Conservation (phyloP, 2,113 vertebrate species). For the Callorhinus ursinus region DNA sequence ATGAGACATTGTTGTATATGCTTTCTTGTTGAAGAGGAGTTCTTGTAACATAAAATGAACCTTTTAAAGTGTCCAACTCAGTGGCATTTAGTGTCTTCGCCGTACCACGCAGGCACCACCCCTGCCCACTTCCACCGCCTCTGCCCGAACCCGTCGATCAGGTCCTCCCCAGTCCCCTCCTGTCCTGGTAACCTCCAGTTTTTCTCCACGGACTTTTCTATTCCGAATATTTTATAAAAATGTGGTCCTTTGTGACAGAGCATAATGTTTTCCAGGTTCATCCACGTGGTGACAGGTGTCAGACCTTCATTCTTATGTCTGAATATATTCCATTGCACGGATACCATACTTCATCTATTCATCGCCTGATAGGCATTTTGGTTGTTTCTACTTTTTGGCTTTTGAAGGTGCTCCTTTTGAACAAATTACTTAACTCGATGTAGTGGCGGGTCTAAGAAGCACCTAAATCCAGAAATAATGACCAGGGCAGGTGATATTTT, state of each 20-base stretch:
- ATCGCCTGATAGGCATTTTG: rapidly evolving
- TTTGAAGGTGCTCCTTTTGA: not conserved
- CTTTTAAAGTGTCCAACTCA: not conserved
- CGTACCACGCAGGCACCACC: rapidly evolving
- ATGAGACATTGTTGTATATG: not conserved
- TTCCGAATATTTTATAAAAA: not conserved
- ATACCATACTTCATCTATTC: not conserved
- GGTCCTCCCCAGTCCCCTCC: not conserved
- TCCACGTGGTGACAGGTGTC: rapidly evolving
- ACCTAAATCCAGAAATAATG: not conserved
- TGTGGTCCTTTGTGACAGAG: not conserved
- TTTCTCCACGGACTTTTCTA: not conserved
- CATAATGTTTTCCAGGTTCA: rapidly evolving
- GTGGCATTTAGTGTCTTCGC: not conserved
- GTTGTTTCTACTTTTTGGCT: not conserved
- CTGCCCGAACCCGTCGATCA: rapidly evolving
- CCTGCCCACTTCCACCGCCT: rapidly evolving
- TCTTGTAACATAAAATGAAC: not conserved
- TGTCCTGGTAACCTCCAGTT: rapidly evolving
- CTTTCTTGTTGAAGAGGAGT: not conserved
- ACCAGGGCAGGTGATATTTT: not conserved
- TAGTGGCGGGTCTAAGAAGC: not conserved
- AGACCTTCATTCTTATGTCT: not conserved
- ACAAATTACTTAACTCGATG: rapidly evolving
- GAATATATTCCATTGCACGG: rapidly evolving